Evolutionary conservation across 1,140 invertebrate genomes (phyloP).

Genomic region (Adelges cooleyi): DNA sequence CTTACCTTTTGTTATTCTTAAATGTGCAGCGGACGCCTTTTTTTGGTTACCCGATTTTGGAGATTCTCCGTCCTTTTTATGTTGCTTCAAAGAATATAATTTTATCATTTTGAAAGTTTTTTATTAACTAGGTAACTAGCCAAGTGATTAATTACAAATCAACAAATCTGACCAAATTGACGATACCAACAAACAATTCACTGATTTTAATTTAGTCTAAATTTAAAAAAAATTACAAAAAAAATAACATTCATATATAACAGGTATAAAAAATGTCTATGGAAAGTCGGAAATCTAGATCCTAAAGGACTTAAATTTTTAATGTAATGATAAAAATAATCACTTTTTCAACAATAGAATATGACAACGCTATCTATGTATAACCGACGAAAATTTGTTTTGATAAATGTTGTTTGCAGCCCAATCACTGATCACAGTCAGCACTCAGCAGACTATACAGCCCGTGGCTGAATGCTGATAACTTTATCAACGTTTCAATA

Average conservation of each 20-base stretch:
- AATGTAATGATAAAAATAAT: constrained; percentile 1
- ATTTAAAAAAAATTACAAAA: neutral
- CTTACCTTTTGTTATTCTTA: constrained; percentile 92
- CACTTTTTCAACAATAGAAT: constrained; percentile 9
- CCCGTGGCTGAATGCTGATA: too few relatives aligned
- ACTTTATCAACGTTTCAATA: too few relatives aligned
- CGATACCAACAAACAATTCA: too few relatives aligned
- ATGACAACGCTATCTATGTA: neutral
- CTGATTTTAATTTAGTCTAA: neutral
- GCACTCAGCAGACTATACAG: too few relatives aligned
- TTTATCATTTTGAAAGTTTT: constrained; percentile 8
- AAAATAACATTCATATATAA: neutral
- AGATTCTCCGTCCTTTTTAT: constrained; percentile 84
- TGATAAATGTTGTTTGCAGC: too few relatives aligned
- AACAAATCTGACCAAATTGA: neutral
- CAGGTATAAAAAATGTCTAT: neutral
- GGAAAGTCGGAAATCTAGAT: neutral
- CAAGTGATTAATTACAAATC: neutral
- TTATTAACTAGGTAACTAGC: neutral
- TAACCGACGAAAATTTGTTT: too few relatives aligned
- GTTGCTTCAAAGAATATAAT: constrained; percentile 23
- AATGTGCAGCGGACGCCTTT: constrained; percentile 86
- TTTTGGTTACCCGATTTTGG: constrained; percentile 67
- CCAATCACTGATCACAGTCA: too few relatives aligned
- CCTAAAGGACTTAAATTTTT: neutral